Evolutionary conservation across 2,888 invertebrate genomes (phyloP), one percentile per base, ranked within the genome.

Genomic region (Thereva nobilitata): DNA sequence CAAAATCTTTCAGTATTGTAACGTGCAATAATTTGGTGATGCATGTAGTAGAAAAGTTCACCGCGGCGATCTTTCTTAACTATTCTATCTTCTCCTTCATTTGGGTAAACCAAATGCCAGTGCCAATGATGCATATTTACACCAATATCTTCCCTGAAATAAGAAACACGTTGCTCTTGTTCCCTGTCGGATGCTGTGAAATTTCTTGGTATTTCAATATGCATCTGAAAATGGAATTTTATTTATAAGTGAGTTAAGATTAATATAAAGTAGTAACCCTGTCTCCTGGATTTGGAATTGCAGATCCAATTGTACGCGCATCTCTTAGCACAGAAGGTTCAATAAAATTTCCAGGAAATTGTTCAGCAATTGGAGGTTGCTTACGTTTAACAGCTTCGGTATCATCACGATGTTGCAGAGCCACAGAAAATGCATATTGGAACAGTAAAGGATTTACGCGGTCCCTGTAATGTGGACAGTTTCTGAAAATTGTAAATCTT

Each of bases 91-190:
- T 84, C 83, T 0, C 87, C 86, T 66, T 87, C 86, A 76, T 87
- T 87, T 0, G 93, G 92, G 77, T 93, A 93, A 1, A 93, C 92
- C 72, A 93, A 84, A 79, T 94, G 93, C 93, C 93, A 93, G 77
- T 93, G 93, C 93, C 93, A 94, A 77, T 94, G 93, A 78, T 93
- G 93, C 59, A 92, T 86, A 81, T 93, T 93, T 73, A 93, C 84
- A 71, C 92, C 92, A 69, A 92, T 83, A 78, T 93, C 93, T 77
- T 93, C 93, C 47, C 93, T 86, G 85, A 91, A 93, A 80, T 93
- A 94, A 40, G 91, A 89, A 68, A 92, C 79, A 4, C 89, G 86
- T 78, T 93, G 92, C 74, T 94, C 93, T 1, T 87, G 87, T 74
- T 93, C 92, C 4, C 83, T 74, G 70, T 87, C 85, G 0, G 88